These are phyloP conservation scores for Phenganax subtilis DNA, from an alignment of 92 coral and sea anemone genomes.

Conservation along the genomic window DNA sequence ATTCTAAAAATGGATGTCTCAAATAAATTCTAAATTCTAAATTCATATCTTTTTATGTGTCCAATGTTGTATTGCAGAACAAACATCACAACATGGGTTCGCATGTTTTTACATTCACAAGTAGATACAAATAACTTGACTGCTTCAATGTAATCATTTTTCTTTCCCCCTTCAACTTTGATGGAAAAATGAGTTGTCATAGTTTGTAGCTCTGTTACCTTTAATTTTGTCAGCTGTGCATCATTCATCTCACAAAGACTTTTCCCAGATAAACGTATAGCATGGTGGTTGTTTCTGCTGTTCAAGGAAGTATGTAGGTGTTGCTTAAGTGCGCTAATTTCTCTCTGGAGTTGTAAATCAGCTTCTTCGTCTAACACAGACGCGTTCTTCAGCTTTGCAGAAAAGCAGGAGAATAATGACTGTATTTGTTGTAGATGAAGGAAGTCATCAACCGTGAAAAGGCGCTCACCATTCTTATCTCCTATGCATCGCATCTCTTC, in stretches of 20 bases:
- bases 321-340: too few species aligned
- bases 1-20: too few species aligned
- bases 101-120: too few species aligned
- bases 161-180: slow-evolving; percentile 32
- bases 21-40: too few species aligned
- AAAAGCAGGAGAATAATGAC: slow-evolving; percentile 38
- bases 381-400: slow-evolving; percentile 36
- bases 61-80: too few species aligned
- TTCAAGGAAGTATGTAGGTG: too few species aligned
- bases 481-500: slow-evolving; percentile 35
- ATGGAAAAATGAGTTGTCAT: slow-evolving; percentile 26
- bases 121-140: too few species aligned
- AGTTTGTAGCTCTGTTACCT: slow-evolving; percentile 28
- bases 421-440: slow-evolving; percentile 29
- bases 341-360: not conserved
- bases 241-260: slow-evolving; percentile 23
- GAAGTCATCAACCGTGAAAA: slow-evolving; percentile 45
- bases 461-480: slow-evolving; percentile 38
- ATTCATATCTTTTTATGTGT: too few species aligned
- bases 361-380: slow-evolving; percentile 41
- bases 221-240: slow-evolving; percentile 17
- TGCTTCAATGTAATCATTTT: not conserved
- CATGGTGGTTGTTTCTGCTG: too few species aligned
- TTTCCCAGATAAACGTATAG: slow-evolving; percentile 14
- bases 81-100: too few species aligned